Percentiles rank a stretch among this genome's conserved stretches.
phyloP scores from a whole-genome alignment of 2,888 invertebrate genomes.

The Metopia argyrocephala region DNA sequence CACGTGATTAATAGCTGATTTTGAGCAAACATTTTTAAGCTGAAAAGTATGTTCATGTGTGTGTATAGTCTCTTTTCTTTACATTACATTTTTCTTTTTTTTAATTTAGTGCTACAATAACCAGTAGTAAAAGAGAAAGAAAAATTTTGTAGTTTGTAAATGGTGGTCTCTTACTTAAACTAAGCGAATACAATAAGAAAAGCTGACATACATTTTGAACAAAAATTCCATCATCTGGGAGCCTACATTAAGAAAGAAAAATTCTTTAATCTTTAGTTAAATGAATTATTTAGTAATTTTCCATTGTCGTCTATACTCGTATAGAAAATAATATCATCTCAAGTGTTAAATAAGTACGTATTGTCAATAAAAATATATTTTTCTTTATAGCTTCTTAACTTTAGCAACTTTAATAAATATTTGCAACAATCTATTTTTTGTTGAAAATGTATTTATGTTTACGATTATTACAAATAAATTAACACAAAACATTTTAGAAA shows the following conservation, averaged over 20 bases:
- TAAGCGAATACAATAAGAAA: background rate
- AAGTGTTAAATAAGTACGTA: background rate
- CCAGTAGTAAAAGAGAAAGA: background rate
- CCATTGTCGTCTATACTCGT: background rate
- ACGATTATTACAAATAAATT: background rate
- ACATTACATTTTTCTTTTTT: background rate
- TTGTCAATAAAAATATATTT: background rate
- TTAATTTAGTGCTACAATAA: background rate
- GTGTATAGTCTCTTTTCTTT: too few relatives aligned
- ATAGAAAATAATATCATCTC: background rate
- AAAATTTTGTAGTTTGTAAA: background rate
- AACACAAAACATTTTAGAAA: background rate
- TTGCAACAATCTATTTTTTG: background rate
- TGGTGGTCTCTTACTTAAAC: slow-evolving; percentile 16
- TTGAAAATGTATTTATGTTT: background rate
- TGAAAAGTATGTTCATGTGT: too few relatives aligned
- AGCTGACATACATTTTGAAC: background rate
- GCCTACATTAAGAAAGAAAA: too few relatives aligned
- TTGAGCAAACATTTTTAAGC: background rate
- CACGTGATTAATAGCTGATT: slow-evolving; percentile 51
- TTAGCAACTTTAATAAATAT: background rate
- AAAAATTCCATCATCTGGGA: too few relatives aligned
- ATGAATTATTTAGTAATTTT: slow-evolving; percentile 6
- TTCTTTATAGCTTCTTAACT: background rate
- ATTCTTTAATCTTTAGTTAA: too few relatives aligned